phyloP scores from a whole-genome alignment of 1,140 invertebrate species.

The Heliconius hewitsoni region DNA sequence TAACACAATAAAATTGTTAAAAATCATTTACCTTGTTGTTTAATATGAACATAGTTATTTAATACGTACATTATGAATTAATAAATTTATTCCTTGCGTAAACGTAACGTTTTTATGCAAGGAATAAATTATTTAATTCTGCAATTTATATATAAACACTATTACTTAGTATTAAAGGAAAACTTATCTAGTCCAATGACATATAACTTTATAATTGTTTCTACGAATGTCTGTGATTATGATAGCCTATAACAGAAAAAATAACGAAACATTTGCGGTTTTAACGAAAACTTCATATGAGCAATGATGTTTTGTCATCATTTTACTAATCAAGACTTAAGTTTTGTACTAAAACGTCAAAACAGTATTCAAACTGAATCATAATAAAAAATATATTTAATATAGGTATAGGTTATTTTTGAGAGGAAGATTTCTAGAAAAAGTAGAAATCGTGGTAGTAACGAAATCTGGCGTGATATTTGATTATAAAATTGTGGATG shows the following conservation, averaged over 20 bases:
- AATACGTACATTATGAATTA: too few relatives aligned
- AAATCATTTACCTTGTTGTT: too few relatives aligned
- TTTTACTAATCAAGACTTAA: neutral
- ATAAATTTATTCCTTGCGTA: too few relatives aligned
- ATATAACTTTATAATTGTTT: neutral
- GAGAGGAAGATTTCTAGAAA: too few relatives aligned
- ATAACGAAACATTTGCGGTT: neutral
- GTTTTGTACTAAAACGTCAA: neutral
- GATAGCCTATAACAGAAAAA: neutral
- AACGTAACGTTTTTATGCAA: neutral
- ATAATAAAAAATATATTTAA: too few relatives aligned
- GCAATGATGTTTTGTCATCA: neutral
- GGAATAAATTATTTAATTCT: neutral
- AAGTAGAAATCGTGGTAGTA: too few relatives aligned
- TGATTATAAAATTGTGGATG: too few relatives aligned
- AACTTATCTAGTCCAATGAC: constrained; percentile 8
- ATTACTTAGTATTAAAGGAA: neutral
- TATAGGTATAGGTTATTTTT: too few relatives aligned
- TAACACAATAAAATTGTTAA: too few relatives aligned
- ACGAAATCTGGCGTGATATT: too few relatives aligned
- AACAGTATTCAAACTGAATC: too few relatives aligned
- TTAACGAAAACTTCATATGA: neutral
- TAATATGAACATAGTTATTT: too few relatives aligned
- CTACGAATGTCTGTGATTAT: neutral
- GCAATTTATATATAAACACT: neutral